These are phyloP conservation scores for Leptogaster cylindrica DNA, from an alignment of 2,888 invertebrate genomes.

Conservation along the genomic window DNA sequence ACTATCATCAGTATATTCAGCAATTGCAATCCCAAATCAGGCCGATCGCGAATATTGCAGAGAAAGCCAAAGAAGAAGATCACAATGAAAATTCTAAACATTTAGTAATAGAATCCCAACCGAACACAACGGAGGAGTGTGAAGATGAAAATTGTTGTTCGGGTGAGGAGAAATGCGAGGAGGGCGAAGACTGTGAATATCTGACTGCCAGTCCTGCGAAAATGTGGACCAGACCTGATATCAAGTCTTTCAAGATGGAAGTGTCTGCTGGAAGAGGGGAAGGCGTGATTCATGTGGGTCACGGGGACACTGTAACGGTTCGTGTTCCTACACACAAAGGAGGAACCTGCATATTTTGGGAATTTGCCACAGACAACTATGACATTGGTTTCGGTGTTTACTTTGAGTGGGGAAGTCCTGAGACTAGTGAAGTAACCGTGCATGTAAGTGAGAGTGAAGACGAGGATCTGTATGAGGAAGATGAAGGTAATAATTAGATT, in stretches of 20 bases:
- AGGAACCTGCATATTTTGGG: constrained; percentile 96
- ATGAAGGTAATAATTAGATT: constrained; percentile 51
- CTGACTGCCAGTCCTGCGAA: constrained; percentile 75
- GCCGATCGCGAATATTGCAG: constrained; percentile 48
- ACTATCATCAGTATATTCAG: constrained; percentile 98
- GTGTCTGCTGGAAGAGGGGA: constrained; percentile 82
- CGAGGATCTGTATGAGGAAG: constrained; percentile 67
- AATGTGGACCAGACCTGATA: constrained; percentile 94
- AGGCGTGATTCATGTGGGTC: constrained; percentile 90
- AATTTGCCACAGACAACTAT: constrained; percentile 97
- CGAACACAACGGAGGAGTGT: constrained; percentile 44
- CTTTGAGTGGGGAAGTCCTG: constrained; percentile 95
- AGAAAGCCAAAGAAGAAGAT: constrained; percentile 8
- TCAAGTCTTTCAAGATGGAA: constrained; percentile 88
- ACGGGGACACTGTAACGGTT: constrained; percentile 94
- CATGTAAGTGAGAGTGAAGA: constrained; percentile 94
- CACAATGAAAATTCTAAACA: not conserved
- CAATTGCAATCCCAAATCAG: constrained; percentile 71
- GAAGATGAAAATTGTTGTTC: constrained; percentile 53
- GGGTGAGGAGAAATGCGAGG: constrained; percentile 47
- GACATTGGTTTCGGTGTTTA: constrained; percentile 98
- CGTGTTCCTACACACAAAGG: constrained; percentile 95
- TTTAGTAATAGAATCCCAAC: not conserved
- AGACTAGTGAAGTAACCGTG: constrained; percentile 82
- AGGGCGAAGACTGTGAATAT: constrained; percentile 57